Base-by-base conservation (phyloP, 2,113 vertebrate species). In the Acanthisitta chloris region DNA sequence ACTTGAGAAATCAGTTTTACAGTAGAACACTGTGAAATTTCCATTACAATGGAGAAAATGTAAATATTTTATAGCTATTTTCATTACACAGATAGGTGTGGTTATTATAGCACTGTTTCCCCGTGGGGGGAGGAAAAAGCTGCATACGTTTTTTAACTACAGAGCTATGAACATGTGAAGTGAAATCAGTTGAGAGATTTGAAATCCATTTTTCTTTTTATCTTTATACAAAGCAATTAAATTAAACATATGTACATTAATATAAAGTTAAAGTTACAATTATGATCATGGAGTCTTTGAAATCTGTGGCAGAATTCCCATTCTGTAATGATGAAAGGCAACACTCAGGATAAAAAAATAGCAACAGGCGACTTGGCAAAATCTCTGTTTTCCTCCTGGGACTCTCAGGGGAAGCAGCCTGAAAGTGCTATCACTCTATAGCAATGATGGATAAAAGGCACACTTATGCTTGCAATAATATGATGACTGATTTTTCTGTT, bases 151-250 rank as follows among this genome's bases (percentile, higher is more conserved):
- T 91, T 80, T 86, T 72, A 88, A 91, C 86, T 95, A 54, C 38
- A 38, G 54, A 58, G 54, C 74, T 87, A 34, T 82, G 91, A 97
- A 92, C 87, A 77, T 77, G n/a, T 96, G 87, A 78, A 70, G 49
- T 87, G 84, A 95, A 96, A 96, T 96, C 94, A 87, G 81, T 72
- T 26, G 66, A 91, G 78, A 91, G 57, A 90, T 92, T 97, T 94
- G 49, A 96, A 95, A 96, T 94, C 84, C 62, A 57, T 67, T 92
- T 93, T 85, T 76, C 81, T 78, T 95, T 97, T 96, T 95, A 94
- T 96, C 95, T 96, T 91, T 92, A 93, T 92, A 96, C 42, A 93
- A 90, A 96, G 78, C 87, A 95, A 96, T 96, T 97, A 96, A 89
- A 95, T 96, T 89, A 95, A 96, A 96, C 87, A 91, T 38, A 58